Evolutionary conservation across 2,113 vertebrate genomes (phyloP).

Genomic region (Eclectus roratus): DNA sequence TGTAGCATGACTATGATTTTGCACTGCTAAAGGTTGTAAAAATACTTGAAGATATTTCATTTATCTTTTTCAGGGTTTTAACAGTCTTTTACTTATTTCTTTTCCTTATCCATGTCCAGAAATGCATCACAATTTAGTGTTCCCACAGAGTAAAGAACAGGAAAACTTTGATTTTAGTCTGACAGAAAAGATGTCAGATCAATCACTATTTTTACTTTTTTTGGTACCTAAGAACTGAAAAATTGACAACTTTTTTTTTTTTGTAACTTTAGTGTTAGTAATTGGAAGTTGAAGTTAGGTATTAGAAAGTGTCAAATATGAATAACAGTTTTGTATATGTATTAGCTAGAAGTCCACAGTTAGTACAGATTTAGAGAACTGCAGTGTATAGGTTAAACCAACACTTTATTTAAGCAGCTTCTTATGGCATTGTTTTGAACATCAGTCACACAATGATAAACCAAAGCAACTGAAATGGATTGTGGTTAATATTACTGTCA

Average conservation of each 20-base stretch:
- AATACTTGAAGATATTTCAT: not conserved
- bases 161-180: not conserved
- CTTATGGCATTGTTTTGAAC: conserved; percentile 66
- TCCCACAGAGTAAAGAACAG: not conserved
- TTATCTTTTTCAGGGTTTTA: not conserved
- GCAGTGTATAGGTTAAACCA: conserved; percentile 59
- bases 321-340: not conserved
- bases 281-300: not conserved
- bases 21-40: not conserved
- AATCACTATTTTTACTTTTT: not conserved
- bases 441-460: conserved; percentile 75
- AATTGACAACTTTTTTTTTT: not conserved
- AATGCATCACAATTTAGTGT: not conserved
- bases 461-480: conserved; percentile 72
- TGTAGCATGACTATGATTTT: not conserved
- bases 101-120: not conserved
- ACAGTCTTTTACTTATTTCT: not conserved
- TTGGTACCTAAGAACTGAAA: not conserved
- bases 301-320: not conserved
- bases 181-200: not conserved
- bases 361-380: conserved; percentile 13
- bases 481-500: conserved; percentile 79
- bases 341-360: not conserved
- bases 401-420: conserved; percentile 68
- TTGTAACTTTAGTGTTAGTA: not conserved